Percentiles rank a stretch among this genome's conserved stretches.
Evolutionary conservation across 2,888 invertebrate species (phyloP).

Genomic region (Limnephilus lunatus): DNA sequence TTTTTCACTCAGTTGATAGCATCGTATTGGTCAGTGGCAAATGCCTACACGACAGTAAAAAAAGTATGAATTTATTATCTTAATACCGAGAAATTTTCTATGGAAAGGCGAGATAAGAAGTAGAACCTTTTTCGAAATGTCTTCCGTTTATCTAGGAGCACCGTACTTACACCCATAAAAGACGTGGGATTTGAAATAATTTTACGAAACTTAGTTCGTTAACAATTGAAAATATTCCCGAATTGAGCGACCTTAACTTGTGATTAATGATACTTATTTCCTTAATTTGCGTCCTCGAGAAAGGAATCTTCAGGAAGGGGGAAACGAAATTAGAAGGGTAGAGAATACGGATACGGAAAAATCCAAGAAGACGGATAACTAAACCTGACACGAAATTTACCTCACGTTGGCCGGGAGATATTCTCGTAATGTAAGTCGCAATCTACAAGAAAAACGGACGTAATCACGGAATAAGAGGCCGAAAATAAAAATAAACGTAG

Average conservation of each 20-base stretch:
- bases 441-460: constrained; percentile 33
- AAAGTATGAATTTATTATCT: not conserved
- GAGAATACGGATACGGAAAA: not conserved
- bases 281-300: constrained; percentile 31
- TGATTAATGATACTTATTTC: constrained; percentile 41
- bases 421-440: constrained; percentile 37
- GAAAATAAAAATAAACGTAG: constrained; percentile 8
- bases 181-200: constrained; percentile 35
- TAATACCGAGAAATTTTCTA: not conserved
- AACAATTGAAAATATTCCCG: constrained; percentile 46
- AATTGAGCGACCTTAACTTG: not conserved
- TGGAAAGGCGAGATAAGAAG: constrained; percentile 26
- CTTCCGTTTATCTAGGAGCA: constrained; percentile 18
- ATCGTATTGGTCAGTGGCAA: not conserved
- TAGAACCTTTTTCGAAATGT: constrained; percentile 37
- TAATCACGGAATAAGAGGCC: constrained; percentile 16
- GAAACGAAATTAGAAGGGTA: not conserved
- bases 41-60: not conserved
- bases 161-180: constrained; percentile 26
- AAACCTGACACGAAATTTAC: constrained; percentile 36
- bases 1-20: not conserved
- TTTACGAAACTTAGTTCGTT: constrained; percentile 10
- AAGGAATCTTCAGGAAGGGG: not conserved
- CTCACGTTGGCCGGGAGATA: not conserved
- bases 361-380: constrained; percentile 5